Percentiles rank a stretch among this genome's conserved stretches.
Evolutionary conservation across 2,888 invertebrate species (phyloP).

Genomic region (Drosophila heteroneura): DNA sequence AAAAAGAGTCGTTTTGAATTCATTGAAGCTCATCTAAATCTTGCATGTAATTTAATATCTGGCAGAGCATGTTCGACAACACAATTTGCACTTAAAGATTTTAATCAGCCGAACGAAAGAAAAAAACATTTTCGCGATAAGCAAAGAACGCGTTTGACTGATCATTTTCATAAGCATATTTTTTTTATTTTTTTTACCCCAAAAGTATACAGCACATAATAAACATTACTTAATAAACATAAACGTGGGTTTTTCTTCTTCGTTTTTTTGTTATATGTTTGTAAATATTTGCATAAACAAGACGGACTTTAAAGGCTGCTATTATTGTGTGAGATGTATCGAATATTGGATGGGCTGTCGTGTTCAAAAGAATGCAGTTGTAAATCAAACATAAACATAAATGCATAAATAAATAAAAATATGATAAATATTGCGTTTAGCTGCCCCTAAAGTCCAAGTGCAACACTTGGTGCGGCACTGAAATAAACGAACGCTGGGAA

Average conservation of each 20-base stretch:
- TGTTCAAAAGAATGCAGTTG: constrained; percentile 26
- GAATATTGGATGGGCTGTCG: constrained; percentile 9
- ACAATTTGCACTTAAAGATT: neutral
- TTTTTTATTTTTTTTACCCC: constrained; percentile 27
- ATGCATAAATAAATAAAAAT: neutral
- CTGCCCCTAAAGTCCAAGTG: constrained; percentile 25
- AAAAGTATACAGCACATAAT: constrained; percentile 49
- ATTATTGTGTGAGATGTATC: neutral
- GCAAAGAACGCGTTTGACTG: constrained; percentile 12
- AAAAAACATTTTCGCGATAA: constrained; percentile 16
- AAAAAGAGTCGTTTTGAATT: neutral
- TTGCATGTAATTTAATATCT: neutral
- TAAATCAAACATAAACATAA: constrained; percentile 6
- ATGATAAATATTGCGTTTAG: neutral
- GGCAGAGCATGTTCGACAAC: constrained; percentile 12
- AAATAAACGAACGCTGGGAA: constrained; percentile 56
- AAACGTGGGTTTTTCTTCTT: neutral
- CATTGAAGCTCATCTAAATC: neutral
- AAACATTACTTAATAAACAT: too few species aligned
- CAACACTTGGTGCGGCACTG: constrained; percentile 47
- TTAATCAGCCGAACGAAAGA: neutral
- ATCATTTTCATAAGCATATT: constrained; percentile 1
- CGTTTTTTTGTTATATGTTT: neutral
- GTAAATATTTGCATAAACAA: neutral
- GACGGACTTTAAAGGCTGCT: neutral